Evolutionary conservation across 2,888 invertebrate genomes (phyloP).

Genomic region (Tiliacea citrago): DNA sequence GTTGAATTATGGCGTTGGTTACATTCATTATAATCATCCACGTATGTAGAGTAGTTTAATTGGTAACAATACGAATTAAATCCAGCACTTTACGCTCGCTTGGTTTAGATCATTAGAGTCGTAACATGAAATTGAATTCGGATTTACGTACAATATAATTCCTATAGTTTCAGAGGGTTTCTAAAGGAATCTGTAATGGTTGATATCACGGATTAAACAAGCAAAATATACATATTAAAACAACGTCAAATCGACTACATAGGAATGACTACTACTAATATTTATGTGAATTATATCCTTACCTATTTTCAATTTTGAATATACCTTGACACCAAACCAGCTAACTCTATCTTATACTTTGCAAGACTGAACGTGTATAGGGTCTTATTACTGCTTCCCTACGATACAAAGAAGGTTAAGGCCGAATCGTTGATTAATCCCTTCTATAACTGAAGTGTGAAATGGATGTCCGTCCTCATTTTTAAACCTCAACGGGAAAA

Average conservation of each 20-base stretch:
- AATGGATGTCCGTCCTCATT: conserved; percentile 12
- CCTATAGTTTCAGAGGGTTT: not conserved
- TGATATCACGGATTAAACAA: not conserved
- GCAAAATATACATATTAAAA: not conserved
- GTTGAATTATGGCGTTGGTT: not conserved
- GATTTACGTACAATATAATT: not conserved
- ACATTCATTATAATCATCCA: not conserved
- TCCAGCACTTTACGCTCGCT: not conserved
- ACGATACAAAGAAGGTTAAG: conserved; percentile 4
- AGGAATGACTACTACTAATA: not conserved
- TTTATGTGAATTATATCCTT: not conserved
- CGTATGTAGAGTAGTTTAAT: not conserved
- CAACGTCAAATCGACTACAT: not conserved
- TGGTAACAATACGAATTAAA: not conserved
- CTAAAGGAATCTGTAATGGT: not conserved
- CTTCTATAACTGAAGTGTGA: conserved; percentile 42
- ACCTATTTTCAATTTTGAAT: conserved; percentile 2
- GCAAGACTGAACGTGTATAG: conserved; percentile 37
- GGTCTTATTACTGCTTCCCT: conserved; percentile 14
- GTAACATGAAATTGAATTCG: not conserved
- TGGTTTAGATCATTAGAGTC: not conserved
- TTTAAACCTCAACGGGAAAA: not conserved
- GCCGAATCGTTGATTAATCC: conserved; percentile 47
- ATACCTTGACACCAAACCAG: not conserved
- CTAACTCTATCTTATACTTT: conserved; percentile 14